Evolutionary conservation across 2,888 invertebrate species (phyloP), one percentile per base, ranked within the genome.

Genomic region (Himalopsyche tibetana): DNA sequence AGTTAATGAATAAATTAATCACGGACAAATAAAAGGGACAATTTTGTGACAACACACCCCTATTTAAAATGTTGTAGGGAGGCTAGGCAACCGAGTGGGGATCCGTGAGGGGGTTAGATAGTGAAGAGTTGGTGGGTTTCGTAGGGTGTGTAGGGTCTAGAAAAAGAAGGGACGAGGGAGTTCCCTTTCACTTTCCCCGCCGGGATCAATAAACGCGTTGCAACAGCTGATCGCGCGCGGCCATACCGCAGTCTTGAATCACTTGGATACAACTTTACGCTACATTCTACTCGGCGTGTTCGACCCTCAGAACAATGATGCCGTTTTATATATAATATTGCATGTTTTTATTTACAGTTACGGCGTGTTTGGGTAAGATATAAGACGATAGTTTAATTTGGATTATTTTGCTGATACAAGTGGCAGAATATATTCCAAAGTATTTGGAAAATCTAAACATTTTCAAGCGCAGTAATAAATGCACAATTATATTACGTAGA

Each of bases 121-220:
- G 87, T 83, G 84, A 84, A 74, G 85, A 85, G 86, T 82, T 84
- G 86, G 82, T 85, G 80, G 86, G 81, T 84, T 84, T 74, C 79
- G 87, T 38, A 80, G 87, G 79, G 82, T 55, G 86, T 63, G 85
- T 28, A 55, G n/a, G 80, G 84, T 19, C 42, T 38, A 81, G 85
- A 74, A 40, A 63, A 74, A 55, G 74, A 74, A 79, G 79, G 38
- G 82, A 40, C 40, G 63, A 82, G 63, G 63, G 19, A 63, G 19
- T 63, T 63, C 80, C 83, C 84, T 88, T 88, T 88, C 88, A 88
- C 88, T 88, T 88, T 88, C 88, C 88, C 88, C 88, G 87, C 83
- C 88, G 88, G 87, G 88, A 88, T 88, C 88, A 88, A 88, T 88
- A 88, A 88, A 85, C 84, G 88, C 87, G 82, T 84, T 63, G 87